A percentile compares a stretch with the other conserved stretches of the same genome.
phyloP scores from a whole-genome alignment of 1,140 invertebrate species.

The Scaptomyza hsui region DNA sequence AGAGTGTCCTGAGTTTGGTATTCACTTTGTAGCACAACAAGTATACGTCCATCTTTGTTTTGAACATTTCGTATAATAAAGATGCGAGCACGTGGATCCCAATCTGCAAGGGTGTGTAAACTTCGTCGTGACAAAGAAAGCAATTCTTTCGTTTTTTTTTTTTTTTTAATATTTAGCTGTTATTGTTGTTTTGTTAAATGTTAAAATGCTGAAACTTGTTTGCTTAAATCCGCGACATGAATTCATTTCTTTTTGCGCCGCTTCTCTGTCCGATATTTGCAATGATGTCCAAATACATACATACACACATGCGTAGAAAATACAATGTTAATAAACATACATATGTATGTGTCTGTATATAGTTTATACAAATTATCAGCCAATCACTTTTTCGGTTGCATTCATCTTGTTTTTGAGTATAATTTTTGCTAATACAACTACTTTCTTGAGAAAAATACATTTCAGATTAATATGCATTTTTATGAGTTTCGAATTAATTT shows the following conservation, averaged over 20 bases:
- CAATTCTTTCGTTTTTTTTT: slow-evolving; percentile 4
- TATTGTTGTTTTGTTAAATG: slow-evolving; percentile 26
- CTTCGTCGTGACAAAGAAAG: neutral
- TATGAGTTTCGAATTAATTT: slow-evolving; percentile 33
- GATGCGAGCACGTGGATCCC: neutral
- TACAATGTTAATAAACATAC: slow-evolving; percentile 1
- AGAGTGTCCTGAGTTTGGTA: no score
- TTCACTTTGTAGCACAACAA: no score
- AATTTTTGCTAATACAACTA: neutral
- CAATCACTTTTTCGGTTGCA: neutral
- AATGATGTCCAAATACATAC: slow-evolving; percentile 6
- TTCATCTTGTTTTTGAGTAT: neutral
- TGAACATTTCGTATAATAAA: no score
- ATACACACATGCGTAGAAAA: slow-evolving; percentile 6
- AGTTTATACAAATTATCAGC: neutral
- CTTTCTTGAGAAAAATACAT: slow-evolving; percentile 28
- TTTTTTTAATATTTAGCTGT: slow-evolving; percentile 24
- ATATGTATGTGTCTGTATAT: neutral
- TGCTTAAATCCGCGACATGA: slow-evolving; percentile 19
- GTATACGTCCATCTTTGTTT: no score
- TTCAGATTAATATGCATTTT: slow-evolving; percentile 31
- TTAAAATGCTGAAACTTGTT: slow-evolving; percentile 46
- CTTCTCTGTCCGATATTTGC: neutral
- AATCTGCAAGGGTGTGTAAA: neutral
- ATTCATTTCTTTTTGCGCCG: slow-evolving; percentile 10